Conservation (phyloP, 2,888 invertebrate species). For the Sphaerophoria taeniata region DNA sequence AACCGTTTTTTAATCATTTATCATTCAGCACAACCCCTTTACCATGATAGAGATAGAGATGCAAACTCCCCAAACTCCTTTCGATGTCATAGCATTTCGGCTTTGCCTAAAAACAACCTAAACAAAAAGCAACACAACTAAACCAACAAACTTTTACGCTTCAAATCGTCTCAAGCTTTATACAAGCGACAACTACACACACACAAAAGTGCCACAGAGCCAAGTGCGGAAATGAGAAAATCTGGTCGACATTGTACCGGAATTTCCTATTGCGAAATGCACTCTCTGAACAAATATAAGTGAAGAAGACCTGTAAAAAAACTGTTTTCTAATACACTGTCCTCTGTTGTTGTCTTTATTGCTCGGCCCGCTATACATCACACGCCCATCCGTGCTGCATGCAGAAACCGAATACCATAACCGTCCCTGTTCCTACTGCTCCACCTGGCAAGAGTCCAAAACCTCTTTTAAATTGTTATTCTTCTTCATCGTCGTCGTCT, state of each 20-base stretch:
- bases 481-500: constrained; percentile 27
- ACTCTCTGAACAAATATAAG: constrained; percentile 24
- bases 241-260: constrained; percentile 72
- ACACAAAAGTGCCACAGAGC: constrained; percentile 1
- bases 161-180: constrained; percentile 47
- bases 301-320: not conserved
- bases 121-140: constrained; percentile 46
- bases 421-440: too few species aligned
- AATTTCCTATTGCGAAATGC: constrained; percentile 73
- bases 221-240: constrained; percentile 70
- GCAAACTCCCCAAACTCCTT: constrained; percentile 10
- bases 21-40: constrained; percentile 37
- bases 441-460: constrained; percentile 71
- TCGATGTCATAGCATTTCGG: constrained; percentile 40
- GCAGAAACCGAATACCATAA: too few species aligned
- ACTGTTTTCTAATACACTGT: too few species aligned
- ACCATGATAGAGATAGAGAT: not conserved
- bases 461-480: constrained; percentile 40
- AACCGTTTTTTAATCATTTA: constrained; percentile 12
- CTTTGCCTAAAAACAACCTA: constrained; percentile 30
- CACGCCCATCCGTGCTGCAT: too few species aligned
- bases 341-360: constrained; percentile 15
- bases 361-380: not conserved
- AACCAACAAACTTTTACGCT: constrained; percentile 63
- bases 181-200: not conserved